Base-by-base conservation (phyloP, 2,797 vertebrate genomes). In the Acanthornis magna region DNA sequence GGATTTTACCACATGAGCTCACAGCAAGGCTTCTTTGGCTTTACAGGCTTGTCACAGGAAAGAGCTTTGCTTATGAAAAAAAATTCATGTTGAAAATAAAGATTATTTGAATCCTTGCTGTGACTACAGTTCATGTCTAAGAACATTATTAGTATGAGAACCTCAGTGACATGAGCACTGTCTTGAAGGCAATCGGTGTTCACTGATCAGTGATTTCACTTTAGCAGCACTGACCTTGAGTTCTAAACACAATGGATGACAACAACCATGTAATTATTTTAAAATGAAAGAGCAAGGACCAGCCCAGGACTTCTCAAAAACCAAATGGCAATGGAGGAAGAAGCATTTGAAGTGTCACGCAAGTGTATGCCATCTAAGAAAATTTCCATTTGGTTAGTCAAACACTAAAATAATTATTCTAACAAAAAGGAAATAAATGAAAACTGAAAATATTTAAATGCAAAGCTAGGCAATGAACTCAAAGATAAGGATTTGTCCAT, bases 1-100 rank as follows among this genome's bases (percentile, higher is more conserved):
- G 8, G 3, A 30, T 86, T 80, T n/a, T 40, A 30, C 27, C 58
- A 51, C 0, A 0, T 0, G 0, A 55, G 48, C 18, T 63, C 11
- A 0, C 36, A 60, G 75, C 34, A 53, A 62, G 48, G 17, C 45
- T 60, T 58, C 47, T 66, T 85, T 5, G 5, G 40, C 32, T 77
- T 68, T 57, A 32, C 0, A 0, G 27, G 16, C 8, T 20, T 36
- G 26, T 30, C 36, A 55, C 13, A 48, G 42, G n/a, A 45, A 81
- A 75, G 50, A 82, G 22, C n/a, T 72, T 43, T 2, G 2, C 36
- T 83, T 60, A 55, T 11, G 11, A 80, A 77, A 67, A 12, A 32
- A 50, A 58, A 51, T 25, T 77, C 27, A 27, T 20, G 8, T 50
- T 72, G 54, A 66, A 93, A 92, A 73, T 21, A 51, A 66, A 60